Conservation (phyloP, 1,140 invertebrate species). For the Brachionus koreanus region DNA sequence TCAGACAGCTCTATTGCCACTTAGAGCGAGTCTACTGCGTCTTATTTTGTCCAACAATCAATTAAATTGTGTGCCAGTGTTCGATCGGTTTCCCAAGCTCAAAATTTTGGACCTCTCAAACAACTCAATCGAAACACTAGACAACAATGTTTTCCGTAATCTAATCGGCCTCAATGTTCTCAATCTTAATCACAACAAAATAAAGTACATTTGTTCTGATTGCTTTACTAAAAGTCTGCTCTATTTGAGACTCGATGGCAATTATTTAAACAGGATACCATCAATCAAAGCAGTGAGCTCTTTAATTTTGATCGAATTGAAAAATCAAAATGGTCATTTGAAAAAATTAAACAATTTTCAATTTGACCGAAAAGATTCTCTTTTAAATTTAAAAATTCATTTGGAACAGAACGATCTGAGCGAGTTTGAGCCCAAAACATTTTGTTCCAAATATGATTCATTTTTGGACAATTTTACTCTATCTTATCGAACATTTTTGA, state of each 20-base stretch:
- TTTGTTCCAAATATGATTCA: neutral
- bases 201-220: neutral
- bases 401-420: constrained; percentile 5
- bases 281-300: neutral
- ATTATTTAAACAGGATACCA: constrained; percentile 30
- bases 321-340: constrained; percentile 39
- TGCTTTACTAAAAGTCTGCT: neutral
- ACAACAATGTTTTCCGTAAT: neutral
- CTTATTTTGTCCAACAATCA: neutral
- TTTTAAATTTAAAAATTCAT: neutral
- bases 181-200: neutral
- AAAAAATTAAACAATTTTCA: neutral
- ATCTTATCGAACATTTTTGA: neutral
- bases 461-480: constrained; percentile 17
- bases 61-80: neutral
- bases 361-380: neutral
- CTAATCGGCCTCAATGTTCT: neutral
- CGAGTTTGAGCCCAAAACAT: neutral
- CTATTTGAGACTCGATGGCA: constrained; percentile 12
- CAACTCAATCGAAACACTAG: neutral
- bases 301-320: neutral
- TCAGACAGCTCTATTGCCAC: neutral
- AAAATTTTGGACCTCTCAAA: constrained; percentile 19
- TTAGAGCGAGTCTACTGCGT: neutral
- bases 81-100: neutral